A percentile compares a stretch with the other conserved stretches of the same genome.
Evolutionary conservation across 1,140 invertebrate genomes (phyloP).

Genomic region (Diabrotica undecimpunctata): DNA sequence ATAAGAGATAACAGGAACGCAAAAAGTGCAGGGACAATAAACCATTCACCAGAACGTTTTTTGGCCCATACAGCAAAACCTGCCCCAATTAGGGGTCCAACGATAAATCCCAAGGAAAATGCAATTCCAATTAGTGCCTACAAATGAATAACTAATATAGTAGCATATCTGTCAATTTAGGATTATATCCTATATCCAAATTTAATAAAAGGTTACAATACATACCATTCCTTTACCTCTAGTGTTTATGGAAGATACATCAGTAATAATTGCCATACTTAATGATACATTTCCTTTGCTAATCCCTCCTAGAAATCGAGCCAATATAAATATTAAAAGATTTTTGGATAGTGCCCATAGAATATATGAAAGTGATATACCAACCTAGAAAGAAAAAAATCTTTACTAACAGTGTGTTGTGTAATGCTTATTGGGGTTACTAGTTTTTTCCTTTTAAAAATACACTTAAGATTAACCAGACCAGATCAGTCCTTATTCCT

Average conservation of each 20-base stretch:
- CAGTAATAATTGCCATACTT: slow-evolving; percentile 92
- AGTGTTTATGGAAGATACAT: slow-evolving; percentile 77
- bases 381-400: slow-evolving; percentile 57
- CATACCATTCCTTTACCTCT: slow-evolving; percentile 91
- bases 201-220: background rate
- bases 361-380: slow-evolving; percentile 80
- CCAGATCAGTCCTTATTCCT: too few species aligned
- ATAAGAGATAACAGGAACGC: slow-evolving; percentile 73
- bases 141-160: slow-evolving; percentile 11
- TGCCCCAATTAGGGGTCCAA: slow-evolving; percentile 93
- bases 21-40: slow-evolving; percentile 78
- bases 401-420: background rate
- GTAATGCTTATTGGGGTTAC: too few species aligned
- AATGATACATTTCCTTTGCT: slow-evolving; percentile 96
- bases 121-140: slow-evolving; percentile 94
- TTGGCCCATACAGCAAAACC: slow-evolving; percentile 74
- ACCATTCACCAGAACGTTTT: slow-evolving; percentile 66
- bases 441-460: too few species aligned
- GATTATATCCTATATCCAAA: too few species aligned
- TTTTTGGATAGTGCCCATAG: slow-evolving; percentile 86
- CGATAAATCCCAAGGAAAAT: slow-evolving; percentile 95
- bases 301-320: slow-evolving; percentile 88
- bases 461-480: too few species aligned
- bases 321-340: slow-evolving; percentile 89
- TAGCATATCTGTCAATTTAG: background rate